Percentiles rank a stretch among this genome's conserved stretches.
Evolutionary conservation across 2,888 invertebrate genomes (phyloP).

Genomic region (Drosophila fungiperda): DNA sequence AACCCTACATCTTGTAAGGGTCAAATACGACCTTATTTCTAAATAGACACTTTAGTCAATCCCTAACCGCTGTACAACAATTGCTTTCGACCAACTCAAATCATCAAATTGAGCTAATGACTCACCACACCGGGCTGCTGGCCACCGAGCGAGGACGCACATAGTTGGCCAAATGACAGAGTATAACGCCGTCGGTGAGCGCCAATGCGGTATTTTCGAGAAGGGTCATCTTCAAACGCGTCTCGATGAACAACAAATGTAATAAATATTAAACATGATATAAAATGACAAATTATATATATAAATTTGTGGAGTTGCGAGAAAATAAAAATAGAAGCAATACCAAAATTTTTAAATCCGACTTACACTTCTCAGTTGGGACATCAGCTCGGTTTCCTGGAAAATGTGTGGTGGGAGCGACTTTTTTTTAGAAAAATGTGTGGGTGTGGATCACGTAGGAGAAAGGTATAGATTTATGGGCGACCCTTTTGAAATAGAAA

Average conservation of each 20-base stretch:
- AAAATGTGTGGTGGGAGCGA: no score
- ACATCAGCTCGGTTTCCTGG: conserved; percentile 93
- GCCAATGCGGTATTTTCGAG: conserved; percentile 94
- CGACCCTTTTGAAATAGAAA: no score
- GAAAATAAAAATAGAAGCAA: no score
- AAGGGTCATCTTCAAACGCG: conserved; percentile 94
- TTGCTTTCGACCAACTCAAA: neutral
- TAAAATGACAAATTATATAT: neutral
- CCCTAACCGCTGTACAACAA: neutral
- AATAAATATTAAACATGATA: neutral
- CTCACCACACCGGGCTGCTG: conserved; percentile 95
- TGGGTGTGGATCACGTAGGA: no score
- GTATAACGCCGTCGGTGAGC: conserved; percentile 95
- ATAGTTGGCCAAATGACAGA: conserved; percentile 97
- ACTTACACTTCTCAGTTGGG: conserved; percentile 92
- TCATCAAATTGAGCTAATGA: conserved; percentile 39
- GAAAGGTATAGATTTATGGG: no score
- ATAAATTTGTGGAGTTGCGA: neutral
- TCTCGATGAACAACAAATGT: conserved; percentile 92
- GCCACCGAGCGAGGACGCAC: conserved; percentile 94
- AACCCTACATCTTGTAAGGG: neutral
- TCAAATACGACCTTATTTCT: neutral
- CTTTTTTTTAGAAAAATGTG: no score
- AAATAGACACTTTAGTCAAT: neutral
- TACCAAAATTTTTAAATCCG: no score